Base-by-base conservation (phyloP, 2,888 invertebrate species). In the Terebella lapidaria region DNA sequence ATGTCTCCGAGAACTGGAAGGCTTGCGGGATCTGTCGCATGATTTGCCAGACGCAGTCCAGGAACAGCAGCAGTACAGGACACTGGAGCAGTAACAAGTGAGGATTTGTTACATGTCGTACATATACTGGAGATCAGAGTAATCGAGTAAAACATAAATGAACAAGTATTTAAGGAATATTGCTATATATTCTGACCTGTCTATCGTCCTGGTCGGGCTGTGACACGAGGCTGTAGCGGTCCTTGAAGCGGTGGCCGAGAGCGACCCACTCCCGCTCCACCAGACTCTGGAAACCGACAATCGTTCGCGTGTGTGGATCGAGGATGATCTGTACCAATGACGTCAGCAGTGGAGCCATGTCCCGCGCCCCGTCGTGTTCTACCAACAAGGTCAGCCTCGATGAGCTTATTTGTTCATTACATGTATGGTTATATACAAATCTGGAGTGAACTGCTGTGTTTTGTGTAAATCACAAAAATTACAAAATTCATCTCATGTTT, bases 241-340 rank as follows among this genome's bases (percentile, higher is more conserved):
- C 86, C 74, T 87, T 87, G 81, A 93, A 93, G 1, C 92, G 93
- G 81, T 96, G 95, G 27, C 94, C 94, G 66, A 94, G 83, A 0
- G 91, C 88, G 2, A 95, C 84, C 95, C 96, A 97, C 77, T 96
- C 95, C 78, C 94, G 92, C 81, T 95, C 94, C 58, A 96, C 83
- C 45, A 96, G 84, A 59, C 89, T 88, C 81, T 94, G 92, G 81
- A 96, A 93, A 57, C 95, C 95, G 46, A 85, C 84, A 64, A 90
- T 85, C 2, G 91, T 90, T 57, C 95, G 85, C 81, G 85, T 91
- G 77, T 89, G 83, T 0, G 91, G 88, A 84, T 96, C 95, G 59
- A 94, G 79, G 53, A 94, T 83, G 56, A 96, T 82, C 83, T 96
- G 95, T 18, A 89, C 87, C 62, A 97, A 82, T 71, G 90, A 89